phyloP scores from a whole-genome alignment of 2,113 vertebrate genomes.

The Cebidichthys violaceus region DNA sequence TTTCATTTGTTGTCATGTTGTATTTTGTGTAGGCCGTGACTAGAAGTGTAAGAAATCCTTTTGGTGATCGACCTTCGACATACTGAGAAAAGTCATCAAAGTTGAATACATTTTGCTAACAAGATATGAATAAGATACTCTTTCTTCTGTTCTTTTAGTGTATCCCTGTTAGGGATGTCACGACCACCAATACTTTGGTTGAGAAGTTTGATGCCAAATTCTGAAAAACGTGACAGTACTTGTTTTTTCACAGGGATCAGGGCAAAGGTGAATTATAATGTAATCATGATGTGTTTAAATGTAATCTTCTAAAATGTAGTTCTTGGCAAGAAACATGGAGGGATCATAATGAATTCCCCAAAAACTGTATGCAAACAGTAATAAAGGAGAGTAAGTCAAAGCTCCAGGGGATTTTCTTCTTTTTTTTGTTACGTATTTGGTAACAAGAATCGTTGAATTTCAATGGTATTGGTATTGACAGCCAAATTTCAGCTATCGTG shows the following conservation, averaged over 20 bases:
- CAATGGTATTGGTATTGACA: not conserved
- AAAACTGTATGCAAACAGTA: not conserved
- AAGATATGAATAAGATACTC: constrained; percentile 21
- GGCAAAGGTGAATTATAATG: not conserved
- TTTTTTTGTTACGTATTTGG: not conserved
- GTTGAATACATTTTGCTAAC: constrained; percentile 1
- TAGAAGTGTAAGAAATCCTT: not conserved
- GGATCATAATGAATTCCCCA: not conserved
- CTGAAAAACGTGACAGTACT: not conserved
- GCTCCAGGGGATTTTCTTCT: not conserved
- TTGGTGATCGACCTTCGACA: constrained; percentile 3
- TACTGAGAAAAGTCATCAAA: not conserved
- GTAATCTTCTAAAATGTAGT: not conserved
- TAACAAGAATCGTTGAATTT: not conserved
- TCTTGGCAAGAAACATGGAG: not conserved
- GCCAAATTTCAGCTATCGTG: not conserved
- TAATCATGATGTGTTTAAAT: not conserved
- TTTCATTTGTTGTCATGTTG: not conserved
- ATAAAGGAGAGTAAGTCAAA: not conserved
- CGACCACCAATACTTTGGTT: too few species aligned
- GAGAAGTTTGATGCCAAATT: not conserved
- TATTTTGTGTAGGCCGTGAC: not conserved
- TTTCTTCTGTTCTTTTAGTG: constrained; percentile 7
- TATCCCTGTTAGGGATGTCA: not conserved
- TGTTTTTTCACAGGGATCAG: too few species aligned